Percentiles rank a stretch among this genome's conserved stretches.
Conservation (phyloP, 2,888 invertebrate genomes). For the Adelphocoris suturalis region DNA sequence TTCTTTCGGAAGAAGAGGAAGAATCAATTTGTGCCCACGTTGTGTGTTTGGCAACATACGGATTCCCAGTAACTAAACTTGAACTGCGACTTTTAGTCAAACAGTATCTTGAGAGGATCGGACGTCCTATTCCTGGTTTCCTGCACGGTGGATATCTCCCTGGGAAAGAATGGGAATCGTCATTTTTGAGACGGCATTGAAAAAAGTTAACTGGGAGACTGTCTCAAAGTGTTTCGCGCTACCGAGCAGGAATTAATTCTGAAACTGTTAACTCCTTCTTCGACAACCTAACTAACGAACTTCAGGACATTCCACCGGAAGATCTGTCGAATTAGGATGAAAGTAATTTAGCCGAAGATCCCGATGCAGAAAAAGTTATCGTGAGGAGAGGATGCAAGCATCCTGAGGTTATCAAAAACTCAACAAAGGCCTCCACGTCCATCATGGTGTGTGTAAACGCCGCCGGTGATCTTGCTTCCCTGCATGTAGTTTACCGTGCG, state of each 20-base stretch:
- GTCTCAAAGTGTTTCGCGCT: constrained; percentile 74
- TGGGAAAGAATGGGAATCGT: constrained; percentile 75
- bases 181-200: constrained; percentile 73
- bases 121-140: constrained; percentile 44
- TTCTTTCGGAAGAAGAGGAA: constrained; percentile 60
- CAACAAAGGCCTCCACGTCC: constrained; percentile 76
- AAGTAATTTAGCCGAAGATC: constrained; percentile 75
- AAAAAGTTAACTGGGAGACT: constrained; percentile 72
- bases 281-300: constrained; percentile 72
- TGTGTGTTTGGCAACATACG: constrained; percentile 49
- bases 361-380: constrained; percentile 76
- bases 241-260: constrained; percentile 73
- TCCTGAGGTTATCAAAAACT: constrained; percentile 77
- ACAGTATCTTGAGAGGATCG: constrained; percentile 38
- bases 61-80: constrained; percentile 61
- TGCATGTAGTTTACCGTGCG: constrained; percentile 77
- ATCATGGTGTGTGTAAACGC: constrained; percentile 78
- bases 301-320: constrained; percentile 73
- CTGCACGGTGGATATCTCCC: constrained; percentile 76
- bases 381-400: constrained; percentile 77
- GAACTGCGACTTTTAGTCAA: constrained; percentile 60
- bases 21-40: constrained; percentile 43
- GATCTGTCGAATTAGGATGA: constrained; percentile 78
- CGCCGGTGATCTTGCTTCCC: constrained; percentile 77
- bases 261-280: constrained; percentile 75